Conservation (phyloP, 2,888 invertebrate genomes). For the Rhopalosiphum nymphaeae region DNA sequence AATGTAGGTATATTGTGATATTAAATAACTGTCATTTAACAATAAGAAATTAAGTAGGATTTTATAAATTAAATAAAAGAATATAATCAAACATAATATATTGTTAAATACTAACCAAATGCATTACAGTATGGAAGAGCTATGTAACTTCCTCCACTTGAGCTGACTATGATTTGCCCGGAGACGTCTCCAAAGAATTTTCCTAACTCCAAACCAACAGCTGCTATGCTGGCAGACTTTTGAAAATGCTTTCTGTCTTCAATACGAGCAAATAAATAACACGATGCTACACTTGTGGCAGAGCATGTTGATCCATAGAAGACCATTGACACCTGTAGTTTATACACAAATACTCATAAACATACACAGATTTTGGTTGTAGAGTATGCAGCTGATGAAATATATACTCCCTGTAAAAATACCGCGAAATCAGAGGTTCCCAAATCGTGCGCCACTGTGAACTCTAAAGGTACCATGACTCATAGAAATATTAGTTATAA, state of each 20-base stretch:
- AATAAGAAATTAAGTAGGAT: neutral
- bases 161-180: slow-evolving; percentile 15
- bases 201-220: neutral
- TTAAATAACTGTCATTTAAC: neutral
- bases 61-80: neutral
- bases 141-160: neutral
- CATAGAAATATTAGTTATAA: no score
- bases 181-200: slow-evolving; percentile 12
- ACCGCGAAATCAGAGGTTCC: no score
- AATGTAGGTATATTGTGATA: neutral
- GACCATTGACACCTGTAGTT: neutral
- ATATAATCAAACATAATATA: neutral
- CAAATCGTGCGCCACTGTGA: no score
- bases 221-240: neutral
- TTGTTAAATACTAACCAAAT: slow-evolving; percentile 1
- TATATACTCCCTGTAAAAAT: no score
- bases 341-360: neutral
- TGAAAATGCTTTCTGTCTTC: neutral
- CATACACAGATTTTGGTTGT: neutral
- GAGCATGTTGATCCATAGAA: neutral
- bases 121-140: neutral
- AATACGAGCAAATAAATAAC: slow-evolving; percentile 21
- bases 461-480: no score
- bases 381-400: no score
- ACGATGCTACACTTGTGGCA: neutral